These are phyloP conservation scores for Stegastes partitus DNA, from an alignment of 2,113 vertebrate genomes.

Conservation along the genomic window DNA sequence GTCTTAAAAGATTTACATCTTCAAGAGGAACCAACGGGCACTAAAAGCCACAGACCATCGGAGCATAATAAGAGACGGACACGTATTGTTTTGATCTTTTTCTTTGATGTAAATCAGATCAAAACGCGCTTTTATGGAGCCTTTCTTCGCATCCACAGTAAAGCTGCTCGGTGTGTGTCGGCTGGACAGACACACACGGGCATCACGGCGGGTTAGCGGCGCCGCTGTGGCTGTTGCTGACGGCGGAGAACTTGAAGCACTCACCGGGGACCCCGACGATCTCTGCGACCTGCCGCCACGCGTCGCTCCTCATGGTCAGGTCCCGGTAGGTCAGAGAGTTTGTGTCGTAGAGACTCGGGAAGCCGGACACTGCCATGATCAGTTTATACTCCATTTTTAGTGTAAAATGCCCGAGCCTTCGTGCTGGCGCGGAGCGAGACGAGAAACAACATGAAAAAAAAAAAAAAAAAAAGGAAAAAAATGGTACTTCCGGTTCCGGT, in stretches of 20 bases:
- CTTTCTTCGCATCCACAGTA: fast-evolving
- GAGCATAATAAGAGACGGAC: conserved; percentile 20
- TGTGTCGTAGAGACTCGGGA: conserved; percentile 60
- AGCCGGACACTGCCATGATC: conserved; percentile 59
- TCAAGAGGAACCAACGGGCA: conserved; percentile 15
- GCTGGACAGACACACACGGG: background rate
- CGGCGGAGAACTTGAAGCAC: background rate
- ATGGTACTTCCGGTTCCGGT: conserved; percentile 43
- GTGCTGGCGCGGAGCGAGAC: too few species aligned
- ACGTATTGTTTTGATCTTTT: conserved; percentile 33
- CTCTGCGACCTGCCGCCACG: conserved; percentile 57
- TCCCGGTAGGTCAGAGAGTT: conserved; percentile 50
- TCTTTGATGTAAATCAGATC: background rate
- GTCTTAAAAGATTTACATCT: too few species aligned
- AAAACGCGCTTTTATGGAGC: background rate
- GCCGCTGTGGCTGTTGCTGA: background rate
- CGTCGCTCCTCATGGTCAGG: conserved; percentile 58
- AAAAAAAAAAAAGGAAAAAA: background rate
- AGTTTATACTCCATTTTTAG: conserved; percentile 59
- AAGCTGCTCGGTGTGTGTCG: background rate
- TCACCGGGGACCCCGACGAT: conserved; percentile 59
- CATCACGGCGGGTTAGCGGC: background rate
- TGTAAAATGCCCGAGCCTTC: background rate
- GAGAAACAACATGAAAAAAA: background rate
- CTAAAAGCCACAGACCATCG: background rate